Base-by-base conservation (phyloP, 2,113 vertebrate species). In the Dipodomys spectabilis region DNA sequence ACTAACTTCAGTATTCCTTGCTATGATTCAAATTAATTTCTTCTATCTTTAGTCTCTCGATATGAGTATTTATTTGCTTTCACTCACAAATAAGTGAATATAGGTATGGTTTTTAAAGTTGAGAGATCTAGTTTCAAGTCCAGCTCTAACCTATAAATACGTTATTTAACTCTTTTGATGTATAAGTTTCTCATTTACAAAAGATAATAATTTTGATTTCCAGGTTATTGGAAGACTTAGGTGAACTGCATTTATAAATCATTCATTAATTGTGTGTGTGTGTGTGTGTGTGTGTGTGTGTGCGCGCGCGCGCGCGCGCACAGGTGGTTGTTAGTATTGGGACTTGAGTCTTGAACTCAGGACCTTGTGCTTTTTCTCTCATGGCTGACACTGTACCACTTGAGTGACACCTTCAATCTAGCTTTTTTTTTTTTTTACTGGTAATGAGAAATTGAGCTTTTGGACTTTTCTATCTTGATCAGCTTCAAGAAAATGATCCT, bases 21-120 rank as follows among this genome's bases (percentile, higher is more conserved):
- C 62, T 81, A 27, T 19, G 7, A 62, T 82, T 92, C 27, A 87
- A 73, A 71, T 82, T 82, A 62, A 94, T 91, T 81, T 93, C 27
- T 27, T 83, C 57, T 91, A 72, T 12, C 12, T 92, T 86, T 88
- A 44, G 72, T 92, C 32, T 86, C 75, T 94, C 73, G 49, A 85
- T 74, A 85, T n/a, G 53, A 60, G 6, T 92, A 57, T 73, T 57
- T 73, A 27, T 57, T 78, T 69, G 57, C 4, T 87, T 91, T 94
- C 65, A 84, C 39, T 86, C 62, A 75, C 57, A 82, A 93, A 30
- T 67, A 80, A 84, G 10, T 62, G 9, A 93, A 19, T 45, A 69
- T n/a, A 73, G n/a, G 44, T 44, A 69, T 32, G 64, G n/a, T 53
- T 35, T 65, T 94, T 92, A 49, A 28, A 92, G 65, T 28, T 65